Evolutionary conservation across 2,113 vertebrate species (phyloP).

Genomic region (Butastur rufipennis): DNA sequence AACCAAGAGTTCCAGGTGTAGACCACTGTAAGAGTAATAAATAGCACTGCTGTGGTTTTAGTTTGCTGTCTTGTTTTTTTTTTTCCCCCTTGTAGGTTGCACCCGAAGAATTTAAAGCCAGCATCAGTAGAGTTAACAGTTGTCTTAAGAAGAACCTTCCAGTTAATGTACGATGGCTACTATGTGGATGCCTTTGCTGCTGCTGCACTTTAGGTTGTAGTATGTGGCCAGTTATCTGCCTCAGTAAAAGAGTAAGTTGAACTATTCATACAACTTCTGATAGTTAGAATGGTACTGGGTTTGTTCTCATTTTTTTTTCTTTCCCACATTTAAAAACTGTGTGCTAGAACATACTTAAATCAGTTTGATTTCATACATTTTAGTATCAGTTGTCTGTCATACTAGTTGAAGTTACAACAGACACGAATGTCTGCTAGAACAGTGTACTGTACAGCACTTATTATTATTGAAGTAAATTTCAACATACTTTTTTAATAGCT

Average conservation of each 20-base stretch:
- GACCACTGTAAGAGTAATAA: neutral
- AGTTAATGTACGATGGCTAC: conserved; percentile 95
- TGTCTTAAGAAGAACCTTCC: conserved; percentile 97
- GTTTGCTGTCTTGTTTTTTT: neutral
- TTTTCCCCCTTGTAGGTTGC: conserved; percentile 80
- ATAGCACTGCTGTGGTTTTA: neutral
- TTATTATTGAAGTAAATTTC: neutral
- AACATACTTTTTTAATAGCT: neutral
- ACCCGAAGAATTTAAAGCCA: conserved; percentile 98
- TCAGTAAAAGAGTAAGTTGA: conserved; percentile 96
- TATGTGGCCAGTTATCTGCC: conserved; percentile 98
- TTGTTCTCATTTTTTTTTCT: neutral
- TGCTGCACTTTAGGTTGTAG: conserved; percentile 98
- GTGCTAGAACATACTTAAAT: neutral
- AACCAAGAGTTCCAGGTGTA: neutral
- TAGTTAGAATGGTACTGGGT: neutral
- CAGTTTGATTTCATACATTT: neutral
- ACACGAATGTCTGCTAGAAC: neutral
- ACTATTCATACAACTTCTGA: neutral
- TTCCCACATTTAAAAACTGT: neutral
- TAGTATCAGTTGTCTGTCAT: neutral
- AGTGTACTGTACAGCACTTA: neutral
- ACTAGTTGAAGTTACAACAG: neutral
- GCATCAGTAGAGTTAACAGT: conserved; percentile 94
- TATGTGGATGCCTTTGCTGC: conserved; percentile 98